Percentiles rank a stretch among this genome's conserved stretches.
phyloP scores from a whole-genome alignment of 2,113 vertebrate species.

The Spheniscus mendiculus region DNA sequence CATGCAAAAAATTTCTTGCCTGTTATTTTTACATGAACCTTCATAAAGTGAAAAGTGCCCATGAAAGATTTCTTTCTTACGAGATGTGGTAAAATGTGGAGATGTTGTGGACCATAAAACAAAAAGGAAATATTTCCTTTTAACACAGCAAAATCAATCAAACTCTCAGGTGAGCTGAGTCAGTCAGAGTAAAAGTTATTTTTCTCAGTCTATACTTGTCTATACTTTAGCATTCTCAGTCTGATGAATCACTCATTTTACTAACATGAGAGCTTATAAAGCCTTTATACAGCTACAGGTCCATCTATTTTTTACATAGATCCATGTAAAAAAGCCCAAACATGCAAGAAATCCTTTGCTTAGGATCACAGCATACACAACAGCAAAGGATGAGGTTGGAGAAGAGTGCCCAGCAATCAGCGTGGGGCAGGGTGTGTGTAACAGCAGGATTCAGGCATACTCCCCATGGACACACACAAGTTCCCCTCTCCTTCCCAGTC shows the following conservation, averaged over 20 bases:
- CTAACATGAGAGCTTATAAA: not conserved
- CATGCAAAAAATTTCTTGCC: not conserved
- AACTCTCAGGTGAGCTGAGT: fast-evolving
- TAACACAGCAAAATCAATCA: not conserved
- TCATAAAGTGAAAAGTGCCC: not conserved
- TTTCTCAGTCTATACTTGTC: not conserved
- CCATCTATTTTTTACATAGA: not conserved
- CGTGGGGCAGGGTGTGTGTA: fast-evolving
- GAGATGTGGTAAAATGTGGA: not conserved
- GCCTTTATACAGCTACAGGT: not conserved
- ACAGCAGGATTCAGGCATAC: not conserved
- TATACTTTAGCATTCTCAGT: not conserved
- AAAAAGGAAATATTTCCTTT: not conserved
- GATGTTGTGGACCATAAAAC: not conserved
- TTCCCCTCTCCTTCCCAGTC: not conserved
- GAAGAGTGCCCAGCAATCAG: not conserved
- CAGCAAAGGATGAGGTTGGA: not conserved
- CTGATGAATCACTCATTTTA: not conserved
- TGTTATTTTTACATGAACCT: not conserved
- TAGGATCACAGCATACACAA: not conserved
- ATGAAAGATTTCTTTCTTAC: not conserved
- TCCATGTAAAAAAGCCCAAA: not conserved
- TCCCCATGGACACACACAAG: fast-evolving
- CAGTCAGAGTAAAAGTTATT: not conserved
- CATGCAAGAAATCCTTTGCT: not conserved